A percentile compares a stretch with the other conserved stretches of the same genome.
Conservation (phyloP, 2,797 vertebrate genomes). For the Siniperca undulata region DNA sequence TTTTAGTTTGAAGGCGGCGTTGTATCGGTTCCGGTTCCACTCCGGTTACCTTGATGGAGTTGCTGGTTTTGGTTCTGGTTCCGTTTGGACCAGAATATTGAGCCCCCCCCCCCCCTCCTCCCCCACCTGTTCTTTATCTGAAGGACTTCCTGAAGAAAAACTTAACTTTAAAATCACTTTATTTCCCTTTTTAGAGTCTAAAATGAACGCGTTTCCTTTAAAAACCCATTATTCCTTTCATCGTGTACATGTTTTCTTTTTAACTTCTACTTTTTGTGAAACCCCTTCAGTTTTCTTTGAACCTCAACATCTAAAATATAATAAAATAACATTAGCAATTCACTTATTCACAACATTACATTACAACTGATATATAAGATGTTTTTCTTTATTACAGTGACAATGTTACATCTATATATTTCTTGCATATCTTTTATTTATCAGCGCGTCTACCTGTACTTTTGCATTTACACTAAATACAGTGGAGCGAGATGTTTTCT, state of each 20-base stretch:
- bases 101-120: conserved; percentile 19
- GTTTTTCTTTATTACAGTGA: too few species aligned
- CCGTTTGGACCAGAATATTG: conserved; percentile 44
- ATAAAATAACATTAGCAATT: not conserved
- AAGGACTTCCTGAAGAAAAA: not conserved
- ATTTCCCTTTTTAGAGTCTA: too few species aligned
- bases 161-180: not conserved
- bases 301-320: not conserved
- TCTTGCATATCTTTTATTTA: not conserved
- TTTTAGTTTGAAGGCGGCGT: conserved; percentile 22
- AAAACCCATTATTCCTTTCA: too few species aligned
- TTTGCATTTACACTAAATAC: not conserved
- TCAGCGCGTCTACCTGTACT: not conserved
- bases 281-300: not conserved
- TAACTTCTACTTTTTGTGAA: not conserved
- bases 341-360: not conserved
- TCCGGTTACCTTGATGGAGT: not conserved
- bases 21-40: not conserved
- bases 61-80: conserved; percentile 53
- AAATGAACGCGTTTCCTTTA: too few species aligned
- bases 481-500: not conserved
- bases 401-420: not conserved
- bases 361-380: not conserved
- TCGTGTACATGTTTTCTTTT: too few species aligned
- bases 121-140: not conserved